Evolutionary conservation across 2,888 invertebrate genomes (phyloP).

Genomic region (Melinaea menophilus): DNA sequence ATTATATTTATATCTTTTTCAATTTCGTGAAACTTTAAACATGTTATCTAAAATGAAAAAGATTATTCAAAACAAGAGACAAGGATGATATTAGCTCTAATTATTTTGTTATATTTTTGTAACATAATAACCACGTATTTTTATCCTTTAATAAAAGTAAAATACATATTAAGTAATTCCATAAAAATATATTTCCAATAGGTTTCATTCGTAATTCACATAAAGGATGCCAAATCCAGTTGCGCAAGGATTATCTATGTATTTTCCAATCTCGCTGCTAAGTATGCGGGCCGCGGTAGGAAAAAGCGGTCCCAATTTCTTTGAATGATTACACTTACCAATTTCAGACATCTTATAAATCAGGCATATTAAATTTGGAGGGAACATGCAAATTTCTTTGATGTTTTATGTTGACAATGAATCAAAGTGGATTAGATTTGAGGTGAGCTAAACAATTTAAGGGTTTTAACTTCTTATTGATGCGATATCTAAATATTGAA

Average conservation of each 20-base stretch:
- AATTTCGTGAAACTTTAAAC: too few relatives aligned
- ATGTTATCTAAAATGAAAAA: too few relatives aligned
- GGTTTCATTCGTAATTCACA: too few relatives aligned
- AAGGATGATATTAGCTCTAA: too few relatives aligned
- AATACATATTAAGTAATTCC: too few relatives aligned
- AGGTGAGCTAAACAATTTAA: background rate
- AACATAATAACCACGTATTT: too few relatives aligned
- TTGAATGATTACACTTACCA: constrained; percentile 52
- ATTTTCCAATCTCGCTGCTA: constrained; percentile 46
- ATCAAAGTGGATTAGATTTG: constrained; percentile 6
- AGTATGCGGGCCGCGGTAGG: constrained; percentile 52
- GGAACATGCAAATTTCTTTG: constrained; percentile 3
- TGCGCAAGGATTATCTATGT: constrained; percentile 36
- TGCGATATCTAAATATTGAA: too few relatives aligned
- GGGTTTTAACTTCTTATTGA: background rate
- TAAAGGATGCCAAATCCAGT: constrained; percentile 19
- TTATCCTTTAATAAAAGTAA: too few relatives aligned
- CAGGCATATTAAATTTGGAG: constrained; percentile 15
- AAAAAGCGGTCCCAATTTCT: constrained; percentile 48
- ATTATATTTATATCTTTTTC: too few relatives aligned
- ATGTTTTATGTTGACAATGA: constrained; percentile 1
- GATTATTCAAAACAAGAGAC: too few relatives aligned
- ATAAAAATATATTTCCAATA: too few relatives aligned
- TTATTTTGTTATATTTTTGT: too few relatives aligned
- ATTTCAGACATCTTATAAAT: constrained; percentile 35